Conservation (phyloP, 2,888 invertebrate species). For the Cinara cedri region DNA sequence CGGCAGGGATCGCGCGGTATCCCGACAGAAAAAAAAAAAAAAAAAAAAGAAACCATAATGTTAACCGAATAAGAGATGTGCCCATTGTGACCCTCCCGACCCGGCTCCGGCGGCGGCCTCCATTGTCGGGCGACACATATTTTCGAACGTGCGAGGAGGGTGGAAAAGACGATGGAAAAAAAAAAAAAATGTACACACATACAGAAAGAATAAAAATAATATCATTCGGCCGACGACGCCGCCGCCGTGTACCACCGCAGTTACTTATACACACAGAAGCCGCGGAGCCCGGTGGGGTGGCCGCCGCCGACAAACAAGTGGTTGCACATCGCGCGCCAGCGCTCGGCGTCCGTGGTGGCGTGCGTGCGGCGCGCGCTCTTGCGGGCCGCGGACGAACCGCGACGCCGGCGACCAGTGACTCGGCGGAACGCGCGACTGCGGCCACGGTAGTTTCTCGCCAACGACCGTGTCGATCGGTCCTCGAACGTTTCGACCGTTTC, state of each 20-base stretch:
- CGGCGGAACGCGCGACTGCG: neutral
- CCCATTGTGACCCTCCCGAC: conserved; percentile 23
- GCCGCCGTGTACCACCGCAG: too few relatives aligned
- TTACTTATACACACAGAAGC: conserved; percentile 46
- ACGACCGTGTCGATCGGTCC: conserved; percentile 50
- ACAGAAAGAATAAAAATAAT: conserved; percentile 47
- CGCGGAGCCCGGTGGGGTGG: conserved; percentile 50
- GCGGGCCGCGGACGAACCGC: conserved; percentile 17
- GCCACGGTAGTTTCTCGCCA: conserved; percentile 43
- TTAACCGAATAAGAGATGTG: conserved; percentile 37
- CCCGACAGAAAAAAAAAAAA: neutral
- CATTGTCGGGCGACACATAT: conserved; percentile 50
- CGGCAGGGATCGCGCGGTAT: neutral
- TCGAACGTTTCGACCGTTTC: neutral
- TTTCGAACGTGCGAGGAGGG: conserved; percentile 18
- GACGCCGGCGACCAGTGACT: neutral
- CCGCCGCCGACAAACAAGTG: conserved; percentile 48
- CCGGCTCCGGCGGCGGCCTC: neutral
- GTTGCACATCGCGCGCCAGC: conserved; percentile 46
- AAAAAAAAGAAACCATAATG: conserved; percentile 29
- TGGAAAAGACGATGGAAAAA: too few relatives aligned
- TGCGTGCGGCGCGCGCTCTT: neutral
- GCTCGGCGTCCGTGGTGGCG: conserved; percentile 4
- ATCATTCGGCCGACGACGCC: conserved; percentile 16
- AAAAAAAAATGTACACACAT: neutral